Conservation (phyloP, 2,888 invertebrate species). For the Cantharis lateralis region DNA sequence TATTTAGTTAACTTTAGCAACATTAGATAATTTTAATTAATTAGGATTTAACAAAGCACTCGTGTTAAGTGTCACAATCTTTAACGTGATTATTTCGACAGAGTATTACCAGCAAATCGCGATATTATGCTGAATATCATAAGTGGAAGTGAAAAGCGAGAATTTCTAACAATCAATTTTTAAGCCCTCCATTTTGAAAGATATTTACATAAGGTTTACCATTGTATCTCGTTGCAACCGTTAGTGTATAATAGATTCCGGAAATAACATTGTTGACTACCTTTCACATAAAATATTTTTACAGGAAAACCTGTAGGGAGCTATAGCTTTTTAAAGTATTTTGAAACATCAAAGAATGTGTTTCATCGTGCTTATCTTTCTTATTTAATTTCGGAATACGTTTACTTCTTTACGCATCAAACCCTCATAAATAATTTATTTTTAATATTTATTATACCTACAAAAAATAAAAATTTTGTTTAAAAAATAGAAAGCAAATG, state of each 20-base stretch:
- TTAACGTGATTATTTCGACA: not conserved
- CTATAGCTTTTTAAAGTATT: not conserved
- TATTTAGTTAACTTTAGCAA: not conserved
- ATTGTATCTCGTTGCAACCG: not conserved
- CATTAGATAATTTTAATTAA: not conserved
- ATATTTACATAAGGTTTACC: not conserved
- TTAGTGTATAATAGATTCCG: not conserved
- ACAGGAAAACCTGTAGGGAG: not conserved
- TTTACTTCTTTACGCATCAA: not conserved
- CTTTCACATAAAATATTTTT: not conserved
- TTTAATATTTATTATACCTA: not conserved
- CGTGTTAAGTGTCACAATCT: not conserved
- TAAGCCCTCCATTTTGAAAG: not conserved
- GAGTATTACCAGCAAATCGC: too few species aligned
- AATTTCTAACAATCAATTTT: not conserved
- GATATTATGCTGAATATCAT: too few species aligned
- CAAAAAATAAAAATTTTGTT: too few species aligned
- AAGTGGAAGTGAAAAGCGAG: not conserved
- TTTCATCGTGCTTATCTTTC: not conserved
- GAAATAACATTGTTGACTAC: not conserved
- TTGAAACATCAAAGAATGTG: not conserved
- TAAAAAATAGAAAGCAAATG: not conserved
- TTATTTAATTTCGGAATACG: not conserved
- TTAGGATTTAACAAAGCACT: not conserved
- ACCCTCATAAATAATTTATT: not conserved